Evolutionary conservation across 2,797 vertebrate species (phyloP), one percentile per base, ranked within the genome.

Genomic region (Orientallactaga sibirica): DNA sequence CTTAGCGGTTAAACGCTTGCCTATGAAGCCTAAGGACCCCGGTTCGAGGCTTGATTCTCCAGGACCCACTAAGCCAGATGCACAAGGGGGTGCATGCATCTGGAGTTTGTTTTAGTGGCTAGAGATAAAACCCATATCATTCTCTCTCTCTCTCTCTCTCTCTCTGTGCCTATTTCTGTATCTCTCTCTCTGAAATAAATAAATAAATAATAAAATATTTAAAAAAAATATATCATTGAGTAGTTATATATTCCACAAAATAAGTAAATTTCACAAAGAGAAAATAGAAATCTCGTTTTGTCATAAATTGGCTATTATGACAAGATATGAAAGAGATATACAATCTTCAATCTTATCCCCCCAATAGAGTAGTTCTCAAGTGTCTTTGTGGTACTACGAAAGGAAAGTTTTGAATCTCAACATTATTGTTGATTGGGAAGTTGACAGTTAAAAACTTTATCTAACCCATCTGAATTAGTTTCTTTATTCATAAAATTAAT

Each of bases 381-480:
- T 24, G 7, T 66, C 52, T 55, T 12, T 37, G 11, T 71, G 37
- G 29, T 70, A 25, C 91, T 71, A 86, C 29, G 74, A 96, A 71
- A 11, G 27, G 2, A 67, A n/a, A 71, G 5, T 15, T 70, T 71
- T 92, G 20, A 41, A 79, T 82, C 27, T 3, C 15, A 75, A 27
- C n/a, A 78, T 11, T 2, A 68, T 14, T 5, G 7, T 9, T 37
- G 33, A 79, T 29, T 20, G 5, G 6, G 3, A 58, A 5, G 12
- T 6, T 70, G 18, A 58, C 16, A 66, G 62, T 81, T 81, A 7
- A 76, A 83, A 79, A 61, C 14, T 14, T 58, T 11, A 58, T 58
- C 55, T 81, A 84, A 85, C 9, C 4, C 93, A 41, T 55, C 5
- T 43, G 71, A 86, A 64, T 86, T 91, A 16, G 15, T 88, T 89